These are phyloP conservation scores for Limnephilus auricula DNA, from an alignment of 2,888 invertebrate genomes.

Conservation along the genomic window DNA sequence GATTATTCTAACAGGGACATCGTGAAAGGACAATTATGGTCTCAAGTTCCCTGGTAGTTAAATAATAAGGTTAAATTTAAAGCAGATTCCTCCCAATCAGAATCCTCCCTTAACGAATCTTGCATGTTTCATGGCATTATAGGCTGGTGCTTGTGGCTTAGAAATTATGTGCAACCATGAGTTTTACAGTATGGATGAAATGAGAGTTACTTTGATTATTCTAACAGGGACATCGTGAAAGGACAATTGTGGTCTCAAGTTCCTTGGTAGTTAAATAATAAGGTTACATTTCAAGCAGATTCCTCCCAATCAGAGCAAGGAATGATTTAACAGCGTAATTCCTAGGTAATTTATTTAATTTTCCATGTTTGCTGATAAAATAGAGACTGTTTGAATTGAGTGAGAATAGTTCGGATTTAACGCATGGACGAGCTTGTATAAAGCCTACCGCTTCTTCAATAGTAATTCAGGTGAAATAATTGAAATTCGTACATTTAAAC, in stretches of 20 bases:
- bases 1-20: background rate
- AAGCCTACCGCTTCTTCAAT: background rate
- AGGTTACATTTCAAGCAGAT: background rate
- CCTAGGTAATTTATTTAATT: constrained; percentile 5
- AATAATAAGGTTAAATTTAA: background rate
- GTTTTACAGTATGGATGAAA: background rate
- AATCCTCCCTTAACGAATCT: background rate
- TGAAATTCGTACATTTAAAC: constrained; percentile 35
- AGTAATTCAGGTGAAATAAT: constrained; percentile 38
- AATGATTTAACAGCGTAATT: constrained; percentile 21
- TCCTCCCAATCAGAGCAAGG: constrained; percentile 32
- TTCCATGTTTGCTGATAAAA: constrained; percentile 12
- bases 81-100: constrained; percentile 30
- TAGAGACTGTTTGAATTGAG: background rate
- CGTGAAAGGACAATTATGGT: background rate
- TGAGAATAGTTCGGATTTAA: constrained; percentile 5
- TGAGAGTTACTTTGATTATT: background rate
- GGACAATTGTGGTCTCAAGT: background rate
- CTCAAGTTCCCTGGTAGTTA: background rate
- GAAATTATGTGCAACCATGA: background rate
- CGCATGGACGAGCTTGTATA: constrained; percentile 12
- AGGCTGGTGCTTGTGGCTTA: too few species aligned
- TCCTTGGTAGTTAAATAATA: background rate
- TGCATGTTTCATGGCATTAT: background rate
- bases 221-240: background rate